Evolutionary conservation across 2,888 invertebrate species (phyloP).

Genomic region (Cataglyphis cursor): DNA sequence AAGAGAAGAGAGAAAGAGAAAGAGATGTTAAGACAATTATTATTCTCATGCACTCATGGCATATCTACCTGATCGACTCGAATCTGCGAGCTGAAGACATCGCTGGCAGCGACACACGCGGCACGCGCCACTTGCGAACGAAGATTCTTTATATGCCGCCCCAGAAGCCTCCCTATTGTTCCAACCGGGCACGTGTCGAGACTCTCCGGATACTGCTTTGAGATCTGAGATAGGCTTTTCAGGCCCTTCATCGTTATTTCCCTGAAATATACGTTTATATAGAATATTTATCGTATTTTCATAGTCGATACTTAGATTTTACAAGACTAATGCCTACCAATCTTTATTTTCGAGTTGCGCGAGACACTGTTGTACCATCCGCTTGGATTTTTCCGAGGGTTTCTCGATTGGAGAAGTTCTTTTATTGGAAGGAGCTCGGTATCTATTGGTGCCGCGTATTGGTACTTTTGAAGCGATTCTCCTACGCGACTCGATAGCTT

Average conservation of each 20-base stretch:
- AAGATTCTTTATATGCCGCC: slow-evolving; percentile 94
- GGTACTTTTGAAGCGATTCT: slow-evolving; percentile 75
- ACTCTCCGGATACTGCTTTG: slow-evolving; percentile 90
- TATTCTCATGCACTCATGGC: not conserved
- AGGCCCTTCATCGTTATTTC: slow-evolving; percentile 93
- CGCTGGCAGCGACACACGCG: slow-evolving; percentile 94
- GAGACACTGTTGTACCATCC: slow-evolving; percentile 89
- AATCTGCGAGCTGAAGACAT: slow-evolving; percentile 91
- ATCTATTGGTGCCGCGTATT: slow-evolving; percentile 70
- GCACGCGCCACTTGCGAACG: slow-evolving; percentile 97
- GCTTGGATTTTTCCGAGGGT: slow-evolving; percentile 89
- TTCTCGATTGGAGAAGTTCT: slow-evolving; percentile 78
- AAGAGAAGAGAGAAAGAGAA: too few relatives aligned
- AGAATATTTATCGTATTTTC: not conserved
- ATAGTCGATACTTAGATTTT: not conserved
- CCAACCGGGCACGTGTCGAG: slow-evolving; percentile 90
- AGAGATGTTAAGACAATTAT: not conserved
- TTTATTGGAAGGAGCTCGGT: slow-evolving; percentile 76
- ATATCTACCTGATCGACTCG: slow-evolving; percentile 83
- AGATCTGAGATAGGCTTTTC: slow-evolving; percentile 90
- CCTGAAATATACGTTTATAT: slow-evolving; percentile 85
- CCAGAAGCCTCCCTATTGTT: slow-evolving; percentile 90
- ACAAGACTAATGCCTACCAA: slow-evolving; percentile 87
- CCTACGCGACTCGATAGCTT: slow-evolving; percentile 45
- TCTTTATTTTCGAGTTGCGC: slow-evolving; percentile 91